These are phyloP conservation scores for Drosophila kuntzei DNA, from an alignment of 2,888 invertebrate species.

Conservation along the genomic window DNA sequence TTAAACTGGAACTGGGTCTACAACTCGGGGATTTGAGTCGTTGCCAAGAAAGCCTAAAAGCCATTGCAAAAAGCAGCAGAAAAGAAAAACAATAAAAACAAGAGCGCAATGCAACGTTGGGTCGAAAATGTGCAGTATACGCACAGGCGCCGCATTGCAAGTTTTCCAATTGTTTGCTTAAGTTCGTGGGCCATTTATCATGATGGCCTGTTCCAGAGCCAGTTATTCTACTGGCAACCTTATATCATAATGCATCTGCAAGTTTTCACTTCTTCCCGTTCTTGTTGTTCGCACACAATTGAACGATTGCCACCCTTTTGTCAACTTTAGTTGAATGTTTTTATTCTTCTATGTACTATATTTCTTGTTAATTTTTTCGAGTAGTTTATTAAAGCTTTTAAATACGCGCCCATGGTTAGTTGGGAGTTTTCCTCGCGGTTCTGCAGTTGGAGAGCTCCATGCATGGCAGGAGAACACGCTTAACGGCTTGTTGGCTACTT, in stretches of 20 bases:
- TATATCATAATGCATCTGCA: slow-evolving; percentile 57
- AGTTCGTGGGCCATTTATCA: slow-evolving; percentile 53
- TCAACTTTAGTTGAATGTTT: slow-evolving; percentile 28
- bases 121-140: slow-evolving; percentile 53
- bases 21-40: slow-evolving; percentile 38
- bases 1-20: slow-evolving; percentile 38
- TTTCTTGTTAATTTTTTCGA: slow-evolving; percentile 4
- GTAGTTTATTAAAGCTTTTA: slow-evolving; percentile 36
- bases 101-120: slow-evolving; percentile 6
- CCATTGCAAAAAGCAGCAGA: background rate
- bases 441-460: slow-evolving; percentile 27
- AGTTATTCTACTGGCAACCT: slow-evolving; percentile 38
- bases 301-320: slow-evolving; percentile 45
- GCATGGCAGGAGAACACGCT: slow-evolving; percentile 54
- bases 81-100: background rate
- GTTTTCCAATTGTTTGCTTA: slow-evolving; percentile 51
- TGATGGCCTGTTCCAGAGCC: slow-evolving; percentile 18
- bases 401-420: slow-evolving; percentile 23
- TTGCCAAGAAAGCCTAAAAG: slow-evolving; percentile 58
- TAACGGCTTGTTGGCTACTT: slow-evolving; percentile 81
- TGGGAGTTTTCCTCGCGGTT: slow-evolving; percentile 8
- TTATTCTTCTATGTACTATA: slow-evolving; percentile 1
- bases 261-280: slow-evolving; percentile 7
- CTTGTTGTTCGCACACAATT: slow-evolving; percentile 40
- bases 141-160: slow-evolving; percentile 59